These are phyloP conservation scores for Lates japonicus DNA, from an alignment of 2,797 vertebrate species.

Conservation along the genomic window DNA sequence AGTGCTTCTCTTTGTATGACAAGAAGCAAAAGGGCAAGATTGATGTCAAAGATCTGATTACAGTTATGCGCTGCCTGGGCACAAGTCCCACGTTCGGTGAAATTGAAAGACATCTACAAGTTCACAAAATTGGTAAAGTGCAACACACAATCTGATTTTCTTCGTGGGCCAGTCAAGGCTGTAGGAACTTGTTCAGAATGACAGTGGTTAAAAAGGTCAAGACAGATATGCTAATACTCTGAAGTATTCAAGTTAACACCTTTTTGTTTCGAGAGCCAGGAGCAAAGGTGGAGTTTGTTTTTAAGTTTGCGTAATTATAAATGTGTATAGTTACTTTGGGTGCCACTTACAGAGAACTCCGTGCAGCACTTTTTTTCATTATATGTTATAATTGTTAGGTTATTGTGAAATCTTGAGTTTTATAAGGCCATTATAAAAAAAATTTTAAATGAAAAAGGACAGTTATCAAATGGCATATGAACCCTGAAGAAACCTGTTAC, in stretches of 20 bases:
- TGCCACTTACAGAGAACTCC: not conserved
- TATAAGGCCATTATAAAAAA: not conserved
- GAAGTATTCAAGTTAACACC: not conserved
- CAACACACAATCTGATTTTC: not conserved
- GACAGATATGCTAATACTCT: not conserved
- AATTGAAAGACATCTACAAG: conserved; percentile 90
- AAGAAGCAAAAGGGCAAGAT: conserved; percentile 95
- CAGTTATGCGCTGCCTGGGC: conserved; percentile 94
- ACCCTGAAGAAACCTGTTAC: not conserved
- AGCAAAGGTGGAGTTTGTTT: not conserved
- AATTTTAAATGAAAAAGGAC: not conserved
- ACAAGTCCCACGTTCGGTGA: conserved; percentile 91
- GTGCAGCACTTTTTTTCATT: not conserved
- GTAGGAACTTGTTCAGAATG: not conserved
- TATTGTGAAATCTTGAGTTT: not conserved
- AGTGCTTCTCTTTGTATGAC: conserved; percentile 98
- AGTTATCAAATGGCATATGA: not conserved
- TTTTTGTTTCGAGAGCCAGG: too few relatives aligned
- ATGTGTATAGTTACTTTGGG: too few relatives aligned
- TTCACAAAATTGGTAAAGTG: conserved; percentile 90
- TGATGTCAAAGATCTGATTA: conserved; percentile 89
- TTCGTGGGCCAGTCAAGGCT: not conserved
- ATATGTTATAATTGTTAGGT: not conserved
- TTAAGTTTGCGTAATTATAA: not conserved
- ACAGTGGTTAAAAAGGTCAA: not conserved